Conservation (phyloP, 2,888 invertebrate species). For the Eulithis prunata region DNA sequence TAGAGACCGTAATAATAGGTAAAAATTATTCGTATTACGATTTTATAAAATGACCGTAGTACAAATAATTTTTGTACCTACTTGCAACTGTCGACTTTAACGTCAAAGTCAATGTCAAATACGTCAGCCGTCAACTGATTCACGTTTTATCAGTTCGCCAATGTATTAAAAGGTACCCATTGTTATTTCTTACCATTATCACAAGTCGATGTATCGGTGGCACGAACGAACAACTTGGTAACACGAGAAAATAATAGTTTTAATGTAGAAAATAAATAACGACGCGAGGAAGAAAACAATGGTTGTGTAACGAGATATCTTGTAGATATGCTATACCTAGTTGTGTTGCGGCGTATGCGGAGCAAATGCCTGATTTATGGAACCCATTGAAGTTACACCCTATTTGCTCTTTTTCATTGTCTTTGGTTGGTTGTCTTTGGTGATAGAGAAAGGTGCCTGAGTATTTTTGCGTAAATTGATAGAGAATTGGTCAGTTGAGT, state of each 20-base stretch:
- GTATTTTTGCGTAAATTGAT: too few species aligned
- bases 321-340: slow-evolving; percentile 29
- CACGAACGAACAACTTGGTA: slow-evolving; percentile 59
- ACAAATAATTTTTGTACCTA: too few species aligned
- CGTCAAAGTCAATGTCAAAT: too few species aligned
- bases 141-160: too few species aligned
- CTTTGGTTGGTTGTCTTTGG: slow-evolving; percentile 31
- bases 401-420: slow-evolving; percentile 64
- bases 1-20: too few species aligned
- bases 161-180: too few species aligned
- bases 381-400: slow-evolving; percentile 72
- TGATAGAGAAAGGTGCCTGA: neutral
- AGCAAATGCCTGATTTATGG: slow-evolving; percentile 73
- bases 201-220: slow-evolving; percentile 69
- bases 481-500: too few species aligned
- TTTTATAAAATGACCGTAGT: too few species aligned
- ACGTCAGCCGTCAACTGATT: too few species aligned
- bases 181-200: too few species aligned
- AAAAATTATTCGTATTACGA: too few species aligned
- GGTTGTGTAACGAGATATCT: slow-evolving; percentile 77
- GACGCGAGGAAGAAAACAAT: slow-evolving; percentile 75
- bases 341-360: slow-evolving; percentile 74
- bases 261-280: slow-evolving; percentile 80
- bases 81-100: too few species aligned
- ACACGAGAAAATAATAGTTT: slow-evolving; percentile 78